Base-by-base conservation (phyloP, 2,113 vertebrate genomes). In the Muntiacus muntjak region DNA sequence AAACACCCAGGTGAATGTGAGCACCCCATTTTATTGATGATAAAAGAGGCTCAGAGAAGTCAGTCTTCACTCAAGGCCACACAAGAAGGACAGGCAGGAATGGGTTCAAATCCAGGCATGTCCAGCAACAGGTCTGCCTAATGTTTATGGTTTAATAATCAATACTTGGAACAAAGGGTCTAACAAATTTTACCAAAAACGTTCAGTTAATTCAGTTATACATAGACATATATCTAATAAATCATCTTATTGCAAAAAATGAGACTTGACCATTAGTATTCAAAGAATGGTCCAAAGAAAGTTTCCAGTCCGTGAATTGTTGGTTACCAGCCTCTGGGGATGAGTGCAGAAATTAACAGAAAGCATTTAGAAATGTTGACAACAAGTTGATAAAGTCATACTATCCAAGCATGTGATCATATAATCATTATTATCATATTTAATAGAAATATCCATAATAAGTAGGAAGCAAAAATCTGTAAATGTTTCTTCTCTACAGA, bases 181-280 rank as follows among this genome's bases (percentile, higher is more conserved):
- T 81, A n/a, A 88, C 13, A 88, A 12, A 52, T 82, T 87, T 81
- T 87, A 79, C 71, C 60, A 88, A 97, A 84, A 79, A 92, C 0
- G 0, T 40, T 25, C 36, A 74, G n/a, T 74, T 74, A 40, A 36
- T 83, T 28, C 55, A 50, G 7, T 50, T 97, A 23, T 11, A 57
- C 47, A 33, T 52, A 78, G 40, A 85, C 54, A 86, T 50, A 36
- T 54, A 50, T 74, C 67, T 93, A 85, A 76, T 62, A 23, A 84
- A 58, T 54, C 16, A 16, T 11, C 16, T 55, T 81, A 58, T 0
- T 86, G 10, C 33, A 67, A 78, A 94, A 3, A 82, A 87, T 23
- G 8, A 2, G 11, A 47, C 30, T 30, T 33, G 25, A 89, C 8
- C n/a, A 71, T 52, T 13, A 36, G 16, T 64, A 7, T 87, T 57